Evolutionary conservation across 1,140 invertebrate species (phyloP).

Genomic region (Belonocnema kinseyi): DNA sequence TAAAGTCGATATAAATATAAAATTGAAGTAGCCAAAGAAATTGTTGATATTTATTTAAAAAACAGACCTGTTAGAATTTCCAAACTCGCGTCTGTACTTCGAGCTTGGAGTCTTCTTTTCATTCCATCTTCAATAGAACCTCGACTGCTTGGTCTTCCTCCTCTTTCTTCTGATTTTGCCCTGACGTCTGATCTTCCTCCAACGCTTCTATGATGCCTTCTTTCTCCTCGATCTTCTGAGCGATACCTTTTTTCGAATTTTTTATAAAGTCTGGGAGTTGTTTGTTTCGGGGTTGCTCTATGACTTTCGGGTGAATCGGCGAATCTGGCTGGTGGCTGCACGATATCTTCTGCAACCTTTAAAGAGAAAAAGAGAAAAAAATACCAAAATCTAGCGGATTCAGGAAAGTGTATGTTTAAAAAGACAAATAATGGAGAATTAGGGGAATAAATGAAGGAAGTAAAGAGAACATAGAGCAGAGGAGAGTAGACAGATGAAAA

Average conservation of each 20-base stretch:
- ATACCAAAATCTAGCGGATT: neutral
- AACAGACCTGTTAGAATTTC: conserved; percentile 81
- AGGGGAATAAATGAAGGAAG: no score
- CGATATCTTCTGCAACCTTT: conserved; percentile 83
- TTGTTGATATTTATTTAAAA: no score
- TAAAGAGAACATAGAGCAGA: no score
- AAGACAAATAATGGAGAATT: no score
- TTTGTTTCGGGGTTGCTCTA: conserved; percentile 70
- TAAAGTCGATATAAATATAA: neutral
- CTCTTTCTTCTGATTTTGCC: conserved; percentile 88
- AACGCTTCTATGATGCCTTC: conserved; percentile 79
- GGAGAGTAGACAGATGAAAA: no score
- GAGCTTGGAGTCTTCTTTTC: conserved; percentile 79
- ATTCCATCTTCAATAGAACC: conserved; percentile 79
- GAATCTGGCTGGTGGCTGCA: conserved; percentile 90
- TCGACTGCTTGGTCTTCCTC: conserved; percentile 66
- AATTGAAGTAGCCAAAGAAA: no score
- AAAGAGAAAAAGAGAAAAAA: neutral
- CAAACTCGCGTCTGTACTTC: conserved; percentile 84
- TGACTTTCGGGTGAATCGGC: conserved; percentile 86
- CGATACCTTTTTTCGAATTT: conserved; percentile 88
- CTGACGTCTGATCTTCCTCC: conserved; percentile 81
- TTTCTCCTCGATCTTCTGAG: conserved; percentile 84
- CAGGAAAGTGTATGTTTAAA: no score
- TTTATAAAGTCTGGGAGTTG: conserved; percentile 81